These are phyloP conservation scores for Drosophila micromelanica DNA, from an alignment of 1,140 invertebrate species.

Conservation along the genomic window DNA sequence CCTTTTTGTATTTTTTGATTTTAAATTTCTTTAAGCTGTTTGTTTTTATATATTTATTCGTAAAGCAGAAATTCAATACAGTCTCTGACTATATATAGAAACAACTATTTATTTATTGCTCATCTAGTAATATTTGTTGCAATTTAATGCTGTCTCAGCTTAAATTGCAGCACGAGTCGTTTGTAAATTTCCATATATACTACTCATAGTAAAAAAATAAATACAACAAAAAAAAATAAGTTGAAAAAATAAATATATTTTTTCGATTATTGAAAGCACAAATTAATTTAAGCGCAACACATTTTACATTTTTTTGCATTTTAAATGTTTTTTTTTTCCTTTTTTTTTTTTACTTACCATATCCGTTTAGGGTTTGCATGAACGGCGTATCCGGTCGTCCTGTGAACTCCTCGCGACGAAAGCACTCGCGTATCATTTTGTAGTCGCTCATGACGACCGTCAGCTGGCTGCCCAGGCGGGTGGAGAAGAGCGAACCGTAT, in stretches of 20 bases:
- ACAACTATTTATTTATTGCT: neutral
- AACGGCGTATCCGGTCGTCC: conserved; percentile 93
- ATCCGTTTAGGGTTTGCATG: conserved; percentile 93
- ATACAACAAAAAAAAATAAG: neutral
- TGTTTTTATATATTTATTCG: neutral
- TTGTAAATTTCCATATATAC: conserved; percentile 17
- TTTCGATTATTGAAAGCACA: neutral
- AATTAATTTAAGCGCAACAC: too few relatives aligned
- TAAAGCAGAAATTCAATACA: neutral
- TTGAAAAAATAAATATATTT: neutral
- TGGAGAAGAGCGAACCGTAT: conserved; percentile 92
- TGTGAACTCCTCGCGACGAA: conserved; percentile 93
- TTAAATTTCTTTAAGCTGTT: neutral
- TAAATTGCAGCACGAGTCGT: neutral
- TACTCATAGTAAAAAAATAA: conserved; percentile 5
- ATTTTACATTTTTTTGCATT: too few relatives aligned
- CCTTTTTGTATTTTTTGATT: neutral
- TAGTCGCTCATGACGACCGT: conserved; percentile 94
- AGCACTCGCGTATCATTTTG: conserved; percentile 92
- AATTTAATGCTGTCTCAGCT: conserved; percentile 3
- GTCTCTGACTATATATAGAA: neutral
- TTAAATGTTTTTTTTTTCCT: too few relatives aligned
- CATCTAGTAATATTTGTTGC: neutral
- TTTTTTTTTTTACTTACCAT: conserved; percentile 92
- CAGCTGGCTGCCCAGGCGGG: conserved; percentile 91